Evolutionary conservation across 1,140 invertebrate species (phyloP), one percentile per base, ranked within the genome.

Genomic region (Megalonaias nervosa): DNA sequence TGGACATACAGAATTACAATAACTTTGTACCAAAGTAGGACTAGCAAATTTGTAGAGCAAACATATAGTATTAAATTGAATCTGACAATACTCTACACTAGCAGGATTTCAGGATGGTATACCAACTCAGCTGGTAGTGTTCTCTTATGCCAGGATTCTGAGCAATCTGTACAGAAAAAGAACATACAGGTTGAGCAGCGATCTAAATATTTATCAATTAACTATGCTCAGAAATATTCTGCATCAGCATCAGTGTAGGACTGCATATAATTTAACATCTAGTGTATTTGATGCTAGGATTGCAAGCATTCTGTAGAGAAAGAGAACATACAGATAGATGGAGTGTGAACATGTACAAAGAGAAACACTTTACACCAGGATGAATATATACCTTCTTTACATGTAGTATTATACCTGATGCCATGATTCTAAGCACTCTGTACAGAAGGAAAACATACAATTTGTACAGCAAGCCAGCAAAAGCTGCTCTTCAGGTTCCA

Each of bases 141-240:
- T 83, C 84, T 48, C 84, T 85, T 80, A 77, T 85, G 84, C 80
- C 78, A 84, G 14, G 57, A n/a, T 56, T 75, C 75, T n/a, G 75
- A 62, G 65, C 82, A 85, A 64, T 79, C 26, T 2, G 80, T 81
- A 69, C 84, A 85, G 62, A 85, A 85, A 23, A 77, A 67, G 69
- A 73, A 84, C 55, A 62, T 77, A 62, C 84, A 85, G 17, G 26
- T 4, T 31, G 4, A 31, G 26, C 26, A 31, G 26, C 2, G 26
- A 2, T 31, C 2, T 31, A 31, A 31, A 31, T 3, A 4, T 31
- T 31, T 31, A 31, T 31, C 26, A 31, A 2, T 26, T 26, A 31
- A 31, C 26, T 31, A 31, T 3, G 26, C 26, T 31, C 26, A 31
- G 4, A 3, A 31, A 31, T 31, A 31, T 4, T 31, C 26, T 31